Evolutionary conservation across 2,888 invertebrate genomes (phyloP).

Genomic region (Molorchus minor): DNA sequence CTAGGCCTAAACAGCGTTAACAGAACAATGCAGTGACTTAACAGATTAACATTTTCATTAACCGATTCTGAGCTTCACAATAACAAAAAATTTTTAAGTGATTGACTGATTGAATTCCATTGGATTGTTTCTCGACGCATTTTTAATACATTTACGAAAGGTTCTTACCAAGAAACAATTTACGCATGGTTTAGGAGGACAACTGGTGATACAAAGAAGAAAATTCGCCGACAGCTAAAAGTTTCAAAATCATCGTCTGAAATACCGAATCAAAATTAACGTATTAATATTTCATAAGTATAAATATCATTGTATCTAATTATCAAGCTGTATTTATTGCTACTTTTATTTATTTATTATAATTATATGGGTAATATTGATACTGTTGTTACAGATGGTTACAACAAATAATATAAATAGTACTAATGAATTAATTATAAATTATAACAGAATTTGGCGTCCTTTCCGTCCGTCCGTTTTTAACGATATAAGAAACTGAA

Average conservation of each 20-base stretch:
- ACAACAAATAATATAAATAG: conserved; percentile 31
- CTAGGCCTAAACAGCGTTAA: conserved; percentile 53
- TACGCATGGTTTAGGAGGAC: conserved; percentile 54
- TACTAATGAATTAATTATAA: too few relatives aligned
- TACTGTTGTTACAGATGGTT: conserved; percentile 23
- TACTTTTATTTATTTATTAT: conserved; percentile 51
- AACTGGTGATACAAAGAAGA: conserved; percentile 51
- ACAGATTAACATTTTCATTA: conserved; percentile 50
- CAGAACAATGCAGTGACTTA: conserved; percentile 60
- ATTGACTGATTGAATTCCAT: conserved; percentile 49
- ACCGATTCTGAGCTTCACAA: conserved; percentile 31
- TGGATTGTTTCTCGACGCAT: conserved; percentile 51
- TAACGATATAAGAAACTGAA: too few relatives aligned
- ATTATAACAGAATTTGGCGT: too few relatives aligned
- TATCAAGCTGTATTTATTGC: conserved; percentile 53
- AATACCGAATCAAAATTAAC: conserved; percentile 25
- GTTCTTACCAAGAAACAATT: conserved; percentile 25
- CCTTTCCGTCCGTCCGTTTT: too few relatives aligned
- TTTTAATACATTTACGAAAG: conserved; percentile 26
- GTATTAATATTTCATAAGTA: conserved; percentile 44
- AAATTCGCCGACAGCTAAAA: conserved; percentile 40
- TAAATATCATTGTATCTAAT: conserved; percentile 45
- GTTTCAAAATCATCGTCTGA: conserved; percentile 11
- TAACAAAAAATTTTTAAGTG: conserved; percentile 41
- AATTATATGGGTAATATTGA: conserved; percentile 33